Evolutionary conservation across 2,113 vertebrate species (phyloP).

Genomic region (Bos indicus): DNA sequence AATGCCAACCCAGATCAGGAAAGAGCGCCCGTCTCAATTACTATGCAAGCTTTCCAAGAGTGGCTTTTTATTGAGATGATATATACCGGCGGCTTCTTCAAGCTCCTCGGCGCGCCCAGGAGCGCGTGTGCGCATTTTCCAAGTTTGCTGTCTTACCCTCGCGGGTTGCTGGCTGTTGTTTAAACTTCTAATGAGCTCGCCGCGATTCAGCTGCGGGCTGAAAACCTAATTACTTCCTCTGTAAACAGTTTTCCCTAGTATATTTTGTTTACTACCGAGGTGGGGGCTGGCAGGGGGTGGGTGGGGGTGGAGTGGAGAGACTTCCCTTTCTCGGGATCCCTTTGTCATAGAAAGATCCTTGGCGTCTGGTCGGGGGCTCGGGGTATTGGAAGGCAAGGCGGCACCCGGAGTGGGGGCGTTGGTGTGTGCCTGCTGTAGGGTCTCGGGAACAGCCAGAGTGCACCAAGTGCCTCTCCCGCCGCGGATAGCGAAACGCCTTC

Average conservation of each 20-base stretch:
- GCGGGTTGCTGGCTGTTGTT: conserved; percentile 41
- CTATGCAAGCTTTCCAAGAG: conserved; percentile 74
- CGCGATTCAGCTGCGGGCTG: conserved; percentile 20
- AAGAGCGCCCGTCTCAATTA: conserved; percentile 81
- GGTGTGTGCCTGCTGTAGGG: background rate
- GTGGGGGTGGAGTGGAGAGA: background rate
- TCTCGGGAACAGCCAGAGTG: background rate
- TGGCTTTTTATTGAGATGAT: conserved; percentile 72
- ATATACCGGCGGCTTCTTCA: conserved; percentile 43
- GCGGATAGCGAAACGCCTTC: background rate
- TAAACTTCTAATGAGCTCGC: conserved; percentile 38
- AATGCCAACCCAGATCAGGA: conserved; percentile 83
- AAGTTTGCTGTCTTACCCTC: conserved; percentile 69
- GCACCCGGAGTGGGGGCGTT: accelerated
- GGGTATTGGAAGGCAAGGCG: background rate
- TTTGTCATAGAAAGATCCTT: background rate
- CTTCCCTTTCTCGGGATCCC: background rate
- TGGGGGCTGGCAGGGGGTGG: background rate
- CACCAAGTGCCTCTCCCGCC: background rate
- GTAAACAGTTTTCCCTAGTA: conserved; percentile 17
- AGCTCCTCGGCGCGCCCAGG: background rate
- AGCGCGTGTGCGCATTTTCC: conserved; percentile 40
- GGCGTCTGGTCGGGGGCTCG: background rate
- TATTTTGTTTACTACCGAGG: conserved; percentile 23
- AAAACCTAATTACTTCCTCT: conserved; percentile 14